Percentiles rank a stretch among this genome's conserved stretches.
Evolutionary conservation across 2,797 vertebrate species (phyloP).

Genomic region (Sternarchorhynchus goeldii): DNA sequence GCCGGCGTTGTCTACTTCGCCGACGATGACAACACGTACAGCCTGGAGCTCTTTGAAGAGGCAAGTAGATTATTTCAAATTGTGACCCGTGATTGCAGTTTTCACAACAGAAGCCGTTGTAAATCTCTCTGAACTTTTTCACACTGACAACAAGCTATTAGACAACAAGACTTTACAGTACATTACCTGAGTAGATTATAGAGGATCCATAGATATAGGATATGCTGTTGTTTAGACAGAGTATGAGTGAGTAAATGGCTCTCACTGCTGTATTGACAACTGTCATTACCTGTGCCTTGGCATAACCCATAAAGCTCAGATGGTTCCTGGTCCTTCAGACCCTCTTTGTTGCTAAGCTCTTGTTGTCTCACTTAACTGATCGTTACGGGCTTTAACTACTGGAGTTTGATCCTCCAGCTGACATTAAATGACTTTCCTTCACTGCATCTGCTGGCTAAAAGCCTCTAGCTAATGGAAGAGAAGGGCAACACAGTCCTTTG

Average conservation of each 20-base stretch:
- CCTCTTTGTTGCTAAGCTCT: constrained; percentile 8
- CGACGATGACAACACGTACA: constrained; percentile 96
- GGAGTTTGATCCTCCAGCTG: neutral
- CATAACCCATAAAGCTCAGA: constrained; percentile 68
- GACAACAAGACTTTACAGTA: constrained; percentile 5
- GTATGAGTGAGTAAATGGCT: constrained; percentile 62
- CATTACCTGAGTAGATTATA: constrained; percentile 64
- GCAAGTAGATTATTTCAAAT: constrained; percentile 62
- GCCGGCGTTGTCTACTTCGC: constrained; percentile 93
- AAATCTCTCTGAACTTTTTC: neutral
- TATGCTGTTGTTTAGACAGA: constrained; percentile 21
- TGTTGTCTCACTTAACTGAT: constrained; percentile 30
- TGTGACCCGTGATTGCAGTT: neutral
- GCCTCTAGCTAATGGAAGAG: constrained; percentile 21
- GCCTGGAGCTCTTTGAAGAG: constrained; percentile 97
- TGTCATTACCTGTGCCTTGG: constrained; percentile 73
- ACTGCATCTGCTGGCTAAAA: neutral
- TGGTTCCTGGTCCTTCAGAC: constrained; percentile 65
- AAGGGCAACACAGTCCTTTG: neutral
- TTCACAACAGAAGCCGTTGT: neutral
- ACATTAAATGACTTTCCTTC: constrained; percentile 16
- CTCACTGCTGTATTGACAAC: constrained; percentile 65
- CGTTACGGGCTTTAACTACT: constrained; percentile 28
- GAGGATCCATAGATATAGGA: neutral
- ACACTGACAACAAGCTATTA: neutral